Evolutionary conservation across 2,888 invertebrate species (phyloP), one percentile per base, ranked within the genome.

Genomic region (Tetragonisca angustula): DNA sequence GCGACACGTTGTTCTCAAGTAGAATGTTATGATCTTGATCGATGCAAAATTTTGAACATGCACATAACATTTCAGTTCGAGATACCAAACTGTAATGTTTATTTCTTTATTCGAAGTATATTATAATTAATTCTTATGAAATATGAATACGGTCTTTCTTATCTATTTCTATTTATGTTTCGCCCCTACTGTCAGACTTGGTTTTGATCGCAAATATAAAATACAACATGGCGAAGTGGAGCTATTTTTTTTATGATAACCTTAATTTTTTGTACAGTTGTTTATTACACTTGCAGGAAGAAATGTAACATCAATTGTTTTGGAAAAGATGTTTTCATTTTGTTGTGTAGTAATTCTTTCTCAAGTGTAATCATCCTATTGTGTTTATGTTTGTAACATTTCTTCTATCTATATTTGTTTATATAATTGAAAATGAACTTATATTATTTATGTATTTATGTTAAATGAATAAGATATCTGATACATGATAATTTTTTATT

Each of bases 201-300:
- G 72, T 80, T 43, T 65, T 67, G 74, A 73, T 67, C 69, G 68
- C 76, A 88, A 75, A 82, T 85, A 69, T 64, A 78, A 79, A 81
- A 84, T 83, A 72, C 88, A 90, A 90, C 79, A 89, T 90, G 89
- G 90, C 90, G 89, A 81, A 72, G 73, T 68, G 65, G 75, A 70
- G 76, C 59, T 81, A 73, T 82, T 82, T 81, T 43, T 43, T 81
- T 77, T 76, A 76, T 43, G 62, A 77, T 90, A 90, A 90, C 90
- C 90, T 90, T 78, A 72, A 86, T 76, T 49, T 79, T 50, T 56
- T 59, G 15, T 61, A 52, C 50, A 21, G 36, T 78, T 50, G n/a
- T 72, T 70, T 72, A 43, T 62, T 64, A 68, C 24, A 15, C 27
- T 65, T 49, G 15, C 15, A 43, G n/a, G n/a, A 72, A 72, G 59